These are phyloP conservation scores for Caradrina clavipalpis DNA, from an alignment of 2,888 invertebrate genomes.

Conservation along the genomic window DNA sequence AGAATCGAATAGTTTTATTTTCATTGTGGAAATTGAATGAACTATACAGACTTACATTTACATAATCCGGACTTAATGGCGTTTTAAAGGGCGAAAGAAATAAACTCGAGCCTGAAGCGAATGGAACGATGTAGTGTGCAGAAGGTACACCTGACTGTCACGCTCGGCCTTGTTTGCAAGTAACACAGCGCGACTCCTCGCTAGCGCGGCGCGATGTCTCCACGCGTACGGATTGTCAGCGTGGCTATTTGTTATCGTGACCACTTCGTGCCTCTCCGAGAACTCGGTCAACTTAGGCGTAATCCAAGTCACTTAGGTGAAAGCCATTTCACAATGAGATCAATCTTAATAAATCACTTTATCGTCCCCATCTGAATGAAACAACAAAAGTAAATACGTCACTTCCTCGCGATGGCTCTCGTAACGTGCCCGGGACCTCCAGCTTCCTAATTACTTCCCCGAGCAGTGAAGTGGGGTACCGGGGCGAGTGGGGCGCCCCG, in stretches of 20 bases:
- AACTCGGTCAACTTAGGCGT: too few species aligned
- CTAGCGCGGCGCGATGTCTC: too few species aligned
- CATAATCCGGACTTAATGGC: conserved; percentile 37
- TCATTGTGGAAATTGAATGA: conserved; percentile 39
- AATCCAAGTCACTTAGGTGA: background rate
- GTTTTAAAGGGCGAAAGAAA: conserved; percentile 9
- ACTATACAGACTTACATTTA: conserved; percentile 38
- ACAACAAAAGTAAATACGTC: conserved; percentile 25
- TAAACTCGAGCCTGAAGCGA: conserved; percentile 16
- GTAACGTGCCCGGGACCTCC: background rate
- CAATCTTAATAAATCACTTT: conserved; percentile 31
- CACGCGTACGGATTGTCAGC: too few species aligned
- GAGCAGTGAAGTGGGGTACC: conserved; percentile 18
- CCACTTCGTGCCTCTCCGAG: too few species aligned
- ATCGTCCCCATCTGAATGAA: background rate
- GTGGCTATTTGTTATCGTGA: too few species aligned
- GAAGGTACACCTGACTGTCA: background rate
- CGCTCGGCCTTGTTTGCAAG: background rate
- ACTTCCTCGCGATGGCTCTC: conserved; percentile 1
- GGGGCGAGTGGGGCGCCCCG: background rate
- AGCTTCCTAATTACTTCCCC: conserved; percentile 29
- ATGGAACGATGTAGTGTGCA: too few species aligned
- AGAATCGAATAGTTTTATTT: conserved; percentile 42
- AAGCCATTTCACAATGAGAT: conserved; percentile 18
- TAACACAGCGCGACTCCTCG: too few species aligned